Conservation (phyloP, 2,113 vertebrate genomes). For the Mobula hypostoma region DNA sequence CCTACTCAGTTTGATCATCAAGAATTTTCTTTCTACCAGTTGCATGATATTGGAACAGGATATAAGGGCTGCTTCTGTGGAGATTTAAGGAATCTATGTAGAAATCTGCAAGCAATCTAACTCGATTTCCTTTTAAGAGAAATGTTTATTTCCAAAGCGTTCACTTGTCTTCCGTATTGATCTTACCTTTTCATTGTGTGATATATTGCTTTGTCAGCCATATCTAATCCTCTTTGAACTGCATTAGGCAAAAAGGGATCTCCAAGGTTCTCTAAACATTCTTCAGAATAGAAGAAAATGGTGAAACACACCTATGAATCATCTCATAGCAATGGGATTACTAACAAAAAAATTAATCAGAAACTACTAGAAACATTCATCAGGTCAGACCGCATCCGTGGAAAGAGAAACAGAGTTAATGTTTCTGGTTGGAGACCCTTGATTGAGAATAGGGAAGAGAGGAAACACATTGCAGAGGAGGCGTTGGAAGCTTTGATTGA, state of each 20-base stretch:
- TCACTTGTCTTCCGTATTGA: background rate
- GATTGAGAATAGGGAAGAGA: too few species aligned
- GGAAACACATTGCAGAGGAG: too few species aligned
- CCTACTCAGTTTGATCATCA: too few species aligned
- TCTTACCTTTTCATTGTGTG: slow-evolving; percentile 54
- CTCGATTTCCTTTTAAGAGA: too few species aligned
- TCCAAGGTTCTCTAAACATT: slow-evolving; percentile 44
- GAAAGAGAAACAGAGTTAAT: too few species aligned
- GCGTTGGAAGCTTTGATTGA: too few species aligned
- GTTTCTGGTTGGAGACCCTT: too few species aligned
- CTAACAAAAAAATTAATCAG: too few species aligned
- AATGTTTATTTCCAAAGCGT: background rate
- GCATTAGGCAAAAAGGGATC: slow-evolving; percentile 49
- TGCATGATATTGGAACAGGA: background rate
- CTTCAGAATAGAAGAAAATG: background rate
- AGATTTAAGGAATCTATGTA: background rate
- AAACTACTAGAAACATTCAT: too few species aligned
- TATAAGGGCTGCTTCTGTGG: background rate
- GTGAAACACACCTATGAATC: background rate
- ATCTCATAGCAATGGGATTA: background rate
- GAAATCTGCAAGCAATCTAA: background rate
- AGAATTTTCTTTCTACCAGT: background rate
- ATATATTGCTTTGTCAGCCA: slow-evolving; percentile 47
- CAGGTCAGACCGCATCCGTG: too few species aligned
- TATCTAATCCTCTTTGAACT: slow-evolving; percentile 50